Evolutionary conservation across 2,113 vertebrate species (phyloP), one percentile per base, ranked within the genome.

Genomic region (Casuarius casuarius): DNA sequence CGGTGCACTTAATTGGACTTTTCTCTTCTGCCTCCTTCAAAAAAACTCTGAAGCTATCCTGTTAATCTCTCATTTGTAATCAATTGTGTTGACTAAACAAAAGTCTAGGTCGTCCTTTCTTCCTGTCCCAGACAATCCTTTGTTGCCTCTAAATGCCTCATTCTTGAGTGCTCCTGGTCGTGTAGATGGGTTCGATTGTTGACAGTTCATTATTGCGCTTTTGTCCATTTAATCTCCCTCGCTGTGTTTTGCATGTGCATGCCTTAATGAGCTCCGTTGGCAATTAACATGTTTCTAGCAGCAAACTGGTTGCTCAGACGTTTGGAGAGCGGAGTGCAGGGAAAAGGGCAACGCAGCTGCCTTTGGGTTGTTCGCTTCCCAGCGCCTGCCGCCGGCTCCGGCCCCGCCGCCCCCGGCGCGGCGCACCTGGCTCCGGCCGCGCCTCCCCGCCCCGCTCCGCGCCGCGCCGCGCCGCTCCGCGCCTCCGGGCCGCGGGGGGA

Each of bases 61-160:
- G 98, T 99, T 99, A 99, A 99, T 99, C 99, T 99, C 99, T 99
- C 99, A 99, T 99, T 99, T 99, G 99, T 98, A 99, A 99, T 99
- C 99, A 99, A 99, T 99, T 99, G 99, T 99, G 98, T 98, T 98
- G 98, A 98, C 98, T 98, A 98, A 99, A 99, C 99, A 99, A 99
- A 99, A 99, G 98, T 99, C 98, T 98, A 98, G 98, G 98, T 99
- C 98, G 98, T 97, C 99, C 98, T 99, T 99, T 99, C 99, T 99
- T 99, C 98, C 98, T 98, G 98, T 99, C 98, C 98, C 99, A 98
- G 98, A 98, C 98, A 98, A 98, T 99, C 98, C 98, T 99, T 99
- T 99, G 99, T 99, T 98, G 98, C 97, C 97, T 98, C 98, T 99
- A 99, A 99, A 99, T 99, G 99, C 99, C 98, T 98, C 98, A 98